These are phyloP conservation scores for Onthophagus taurus DNA, from an alignment of 1,140 invertebrate genomes.

Conservation along the genomic window DNA sequence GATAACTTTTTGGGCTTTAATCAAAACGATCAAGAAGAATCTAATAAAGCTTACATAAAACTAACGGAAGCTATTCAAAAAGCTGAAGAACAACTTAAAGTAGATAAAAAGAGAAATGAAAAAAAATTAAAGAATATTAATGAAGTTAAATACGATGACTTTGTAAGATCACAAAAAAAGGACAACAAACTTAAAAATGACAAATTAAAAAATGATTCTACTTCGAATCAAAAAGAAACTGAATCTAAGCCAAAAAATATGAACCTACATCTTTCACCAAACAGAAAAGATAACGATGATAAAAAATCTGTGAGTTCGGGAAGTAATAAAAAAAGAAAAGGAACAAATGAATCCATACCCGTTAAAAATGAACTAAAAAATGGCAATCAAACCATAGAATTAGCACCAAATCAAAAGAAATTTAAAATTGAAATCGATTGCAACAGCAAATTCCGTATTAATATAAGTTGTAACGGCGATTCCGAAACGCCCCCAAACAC, in stretches of 20 bases:
- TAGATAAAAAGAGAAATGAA: not conserved
- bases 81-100: constrained; percentile 4
- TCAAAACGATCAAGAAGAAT: not conserved
- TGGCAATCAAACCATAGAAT: constrained; percentile 1
- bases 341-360: not conserved
- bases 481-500: not conserved
- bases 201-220: not conserved
- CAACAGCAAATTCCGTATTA: constrained; percentile 7
- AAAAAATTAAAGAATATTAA: not conserved
- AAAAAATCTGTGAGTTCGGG: not conserved
- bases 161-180: not conserved
- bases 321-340: constrained; percentile 1
- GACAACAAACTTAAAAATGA: not conserved
- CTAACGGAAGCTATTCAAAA: constrained; percentile 1
- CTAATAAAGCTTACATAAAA: constrained; percentile 4
- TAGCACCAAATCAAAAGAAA: constrained; percentile 4
- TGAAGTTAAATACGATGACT: not conserved
- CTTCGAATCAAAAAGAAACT: not conserved
- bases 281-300: constrained; percentile 2
- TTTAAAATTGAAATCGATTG: constrained; percentile 14
- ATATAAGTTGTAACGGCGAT: constrained; percentile 9
- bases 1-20: constrained; percentile 1
- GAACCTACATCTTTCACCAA: not conserved
- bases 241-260: not conserved
- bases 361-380: not conserved